Conservation (phyloP, 2,888 invertebrate genomes). For the Callosobruchus maculatus region DNA sequence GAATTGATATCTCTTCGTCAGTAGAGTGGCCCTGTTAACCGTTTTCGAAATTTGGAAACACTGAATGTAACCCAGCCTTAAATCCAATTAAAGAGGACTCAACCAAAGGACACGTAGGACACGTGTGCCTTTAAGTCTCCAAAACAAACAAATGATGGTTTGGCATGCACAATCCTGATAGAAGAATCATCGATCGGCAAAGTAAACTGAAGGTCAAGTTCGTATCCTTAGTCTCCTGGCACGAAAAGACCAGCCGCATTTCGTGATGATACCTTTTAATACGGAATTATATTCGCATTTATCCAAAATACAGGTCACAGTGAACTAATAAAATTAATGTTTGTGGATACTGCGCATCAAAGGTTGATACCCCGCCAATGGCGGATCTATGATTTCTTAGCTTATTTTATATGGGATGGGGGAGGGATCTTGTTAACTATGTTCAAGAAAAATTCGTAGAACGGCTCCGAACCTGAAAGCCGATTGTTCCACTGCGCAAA, state of each 20-base stretch:
- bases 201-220: constrained; percentile 37
- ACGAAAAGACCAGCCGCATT: constrained; percentile 30
- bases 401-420: no score
- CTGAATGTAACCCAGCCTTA: neutral
- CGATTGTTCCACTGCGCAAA: no score
- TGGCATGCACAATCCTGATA: neutral
- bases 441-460: no score
- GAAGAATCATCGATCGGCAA: neutral
- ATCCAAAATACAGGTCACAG: neutral
- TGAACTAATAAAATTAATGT: no score
- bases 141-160: neutral
- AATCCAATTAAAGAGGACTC: neutral
- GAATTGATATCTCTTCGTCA: no score
- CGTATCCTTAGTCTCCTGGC: constrained; percentile 39
- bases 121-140: neutral
- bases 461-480: no score
- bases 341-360: no score
- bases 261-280: constrained; percentile 39
- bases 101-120: neutral
- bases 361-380: no score
- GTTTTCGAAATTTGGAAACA: no score
- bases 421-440: no score
- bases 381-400: no score
- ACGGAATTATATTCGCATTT: constrained; percentile 13
- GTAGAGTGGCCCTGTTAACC: no score